phyloP scores from a whole-genome alignment of 2,113 vertebrate species.

The Hippocampus barbouri region DNA sequence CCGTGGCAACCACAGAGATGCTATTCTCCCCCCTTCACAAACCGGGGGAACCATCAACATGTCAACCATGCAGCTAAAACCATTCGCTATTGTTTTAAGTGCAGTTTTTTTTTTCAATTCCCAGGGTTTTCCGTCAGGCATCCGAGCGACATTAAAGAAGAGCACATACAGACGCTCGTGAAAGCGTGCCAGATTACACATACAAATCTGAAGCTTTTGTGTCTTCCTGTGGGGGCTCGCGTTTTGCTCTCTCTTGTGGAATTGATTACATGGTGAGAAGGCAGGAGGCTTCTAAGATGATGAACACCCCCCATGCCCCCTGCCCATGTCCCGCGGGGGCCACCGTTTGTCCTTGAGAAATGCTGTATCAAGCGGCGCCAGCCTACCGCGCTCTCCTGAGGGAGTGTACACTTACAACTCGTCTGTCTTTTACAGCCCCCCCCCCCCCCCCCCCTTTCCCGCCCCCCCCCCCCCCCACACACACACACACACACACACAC shows the following conservation, averaged over 20 bases:
- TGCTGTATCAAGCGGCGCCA: slow-evolving; percentile 57
- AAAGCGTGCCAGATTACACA: not conserved
- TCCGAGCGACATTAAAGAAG: not conserved
- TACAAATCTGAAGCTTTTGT: slow-evolving; percentile 4
- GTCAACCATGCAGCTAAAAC: not conserved
- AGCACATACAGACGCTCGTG: not conserved
- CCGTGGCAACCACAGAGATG: not conserved
- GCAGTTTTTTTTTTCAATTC: not conserved
- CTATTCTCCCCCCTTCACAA: not conserved
- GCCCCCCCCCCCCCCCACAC: too few relatives aligned
- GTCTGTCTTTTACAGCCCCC: slow-evolving; percentile 20
- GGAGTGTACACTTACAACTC: slow-evolving; percentile 59
- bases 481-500: too few relatives aligned
- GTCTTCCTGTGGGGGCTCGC: not conserved
- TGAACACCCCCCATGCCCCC: not conserved
- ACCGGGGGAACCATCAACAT: not conserved
- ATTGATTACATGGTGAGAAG: not conserved
- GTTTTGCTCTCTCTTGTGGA: not conserved
- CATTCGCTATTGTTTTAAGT: not conserved
- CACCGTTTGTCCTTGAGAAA: slow-evolving; percentile 64
- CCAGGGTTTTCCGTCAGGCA: not conserved
- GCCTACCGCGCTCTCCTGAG: slow-evolving; percentile 31
- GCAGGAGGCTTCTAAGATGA: not conserved
- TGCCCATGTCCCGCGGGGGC: slow-evolving; percentile 27
- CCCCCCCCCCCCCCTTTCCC: too few relatives aligned